Percentiles rank a stretch among this genome's conserved stretches.
Evolutionary conservation across 2,113 vertebrate species (phyloP).

Genomic region (Pan paniscus): DNA sequence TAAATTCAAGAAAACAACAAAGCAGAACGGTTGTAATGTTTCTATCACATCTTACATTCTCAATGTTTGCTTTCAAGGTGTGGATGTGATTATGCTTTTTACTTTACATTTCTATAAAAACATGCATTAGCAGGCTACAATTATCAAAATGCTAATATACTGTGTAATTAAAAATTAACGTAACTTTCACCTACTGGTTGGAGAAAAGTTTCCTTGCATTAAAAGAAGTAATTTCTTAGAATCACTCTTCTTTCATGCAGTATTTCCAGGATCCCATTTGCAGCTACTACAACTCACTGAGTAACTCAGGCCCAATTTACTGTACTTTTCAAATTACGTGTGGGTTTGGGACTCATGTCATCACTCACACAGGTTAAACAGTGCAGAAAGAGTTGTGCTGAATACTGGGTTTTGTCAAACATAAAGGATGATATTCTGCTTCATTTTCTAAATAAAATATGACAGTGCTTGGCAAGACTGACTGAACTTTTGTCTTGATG

Average conservation of each 20-base stretch:
- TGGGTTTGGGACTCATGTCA: background rate
- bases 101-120: slow-evolving; percentile 49
- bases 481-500: slow-evolving; percentile 37
- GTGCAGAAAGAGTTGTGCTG: background rate
- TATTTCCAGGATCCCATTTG: background rate
- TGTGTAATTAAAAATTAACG: slow-evolving; percentile 66
- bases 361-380: background rate
- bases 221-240: slow-evolving; percentile 11
- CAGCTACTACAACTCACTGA: background rate
- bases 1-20: slow-evolving; percentile 72
- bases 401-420: slow-evolving; percentile 60
- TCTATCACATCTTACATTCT: slow-evolving; percentile 29
- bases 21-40: slow-evolving; percentile 70
- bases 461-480: background rate
- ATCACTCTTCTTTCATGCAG: background rate
- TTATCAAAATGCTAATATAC: slow-evolving; percentile 57
- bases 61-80: slow-evolving; percentile 69
- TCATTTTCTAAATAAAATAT: slow-evolving; percentile 69
- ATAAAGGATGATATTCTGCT: slow-evolving; percentile 48
- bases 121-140: slow-evolving; percentile 39
- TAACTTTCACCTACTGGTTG: slow-evolving; percentile 29
- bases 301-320: background rate
- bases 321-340: background rate
- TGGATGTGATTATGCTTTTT: slow-evolving; percentile 68
- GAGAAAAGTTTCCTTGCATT: background rate